Evolutionary conservation across 1,140 invertebrate species (phyloP), one percentile per base, ranked within the genome.

Genomic region (Drosophila quadrilineata): DNA sequence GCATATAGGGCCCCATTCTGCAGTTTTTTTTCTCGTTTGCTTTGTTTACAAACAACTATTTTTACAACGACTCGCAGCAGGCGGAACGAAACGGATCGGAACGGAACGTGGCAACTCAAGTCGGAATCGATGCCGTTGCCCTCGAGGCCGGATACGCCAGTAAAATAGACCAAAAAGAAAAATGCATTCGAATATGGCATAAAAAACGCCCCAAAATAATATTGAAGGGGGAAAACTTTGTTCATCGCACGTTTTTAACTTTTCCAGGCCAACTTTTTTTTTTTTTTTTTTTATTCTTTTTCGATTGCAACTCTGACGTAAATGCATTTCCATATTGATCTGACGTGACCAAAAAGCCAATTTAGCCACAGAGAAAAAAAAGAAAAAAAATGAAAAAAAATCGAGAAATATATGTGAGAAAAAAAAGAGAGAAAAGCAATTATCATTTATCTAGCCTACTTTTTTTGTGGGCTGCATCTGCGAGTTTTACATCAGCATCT

Each of bases 401-500:
- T 16, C 35, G 14, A 21, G 9, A 21, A 21, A 40, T 19, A 40
- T 40, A 14, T 19, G 6, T 17, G 3, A 36, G 8, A 17, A n/a
- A 14, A 2, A 59, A 49, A 33, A 45, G 16, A 49, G 6, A 45
- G 16, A 40, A 50, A 40, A 22, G 35, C 57, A 59, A 59, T 41
- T 41, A 21, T 60, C 64, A 64, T 73, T 77, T 73, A 56, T 68
- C 52, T 73, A 77, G 74, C 43, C 63, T 49, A 64, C 19, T 12
- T 19, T 19, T 45, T 45, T 52, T 52, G 26, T 22, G 40, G 41
- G 26, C 64, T 65, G 40, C 75, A 73, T 73, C 69, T 77, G 70
- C 35, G 49, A 53, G 60, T 53, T 60, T 70, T 54, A 62, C 75
- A 70, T 77, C 69, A 69, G 56, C 74, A 77, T 77, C 57, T 49